These are phyloP conservation scores for Piaya cayana DNA, from an alignment of 2,113 vertebrate genomes.

Conservation along the genomic window DNA sequence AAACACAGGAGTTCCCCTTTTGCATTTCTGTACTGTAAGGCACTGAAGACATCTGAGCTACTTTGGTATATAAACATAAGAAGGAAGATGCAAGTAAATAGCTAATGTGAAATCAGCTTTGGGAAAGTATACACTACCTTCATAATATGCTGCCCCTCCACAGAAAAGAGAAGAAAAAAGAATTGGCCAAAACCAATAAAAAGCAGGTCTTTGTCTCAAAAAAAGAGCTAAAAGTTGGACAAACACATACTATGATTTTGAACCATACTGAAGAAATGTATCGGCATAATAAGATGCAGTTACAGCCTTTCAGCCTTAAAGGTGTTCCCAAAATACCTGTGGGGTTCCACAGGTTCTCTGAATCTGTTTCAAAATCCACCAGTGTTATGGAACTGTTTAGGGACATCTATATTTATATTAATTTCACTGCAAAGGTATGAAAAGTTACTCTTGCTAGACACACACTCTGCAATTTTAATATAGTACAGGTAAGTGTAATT, in stretches of 20 bases:
- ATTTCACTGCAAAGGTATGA: not conserved
- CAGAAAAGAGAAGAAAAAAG: not conserved
- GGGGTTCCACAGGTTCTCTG: not conserved
- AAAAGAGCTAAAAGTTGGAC: not conserved
- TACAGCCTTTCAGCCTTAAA: not conserved
- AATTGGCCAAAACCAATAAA: not conserved
- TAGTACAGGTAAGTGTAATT: not conserved
- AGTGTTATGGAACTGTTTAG: not conserved
- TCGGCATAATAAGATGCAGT: not conserved
- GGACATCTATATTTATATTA: not conserved
- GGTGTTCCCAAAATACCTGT: not conserved
- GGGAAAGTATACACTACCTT: not conserved
- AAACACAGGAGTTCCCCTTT: not conserved
- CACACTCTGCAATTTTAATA: not conserved
- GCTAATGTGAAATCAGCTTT: not conserved
- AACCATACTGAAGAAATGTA: not conserved
- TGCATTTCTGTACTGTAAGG: not conserved
- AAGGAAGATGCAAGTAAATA: not conserved
- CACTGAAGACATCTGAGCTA: not conserved
- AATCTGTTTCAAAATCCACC: not conserved
- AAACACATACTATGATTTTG: not conserved
- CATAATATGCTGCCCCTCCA: not conserved
- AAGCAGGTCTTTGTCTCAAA: not conserved
- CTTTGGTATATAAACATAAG: not conserved
- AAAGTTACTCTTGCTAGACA: not conserved